Evolutionary conservation across 2,888 invertebrate species (phyloP), one percentile per base, ranked within the genome.

Genomic region (Willowsia nigromaculata): DNA sequence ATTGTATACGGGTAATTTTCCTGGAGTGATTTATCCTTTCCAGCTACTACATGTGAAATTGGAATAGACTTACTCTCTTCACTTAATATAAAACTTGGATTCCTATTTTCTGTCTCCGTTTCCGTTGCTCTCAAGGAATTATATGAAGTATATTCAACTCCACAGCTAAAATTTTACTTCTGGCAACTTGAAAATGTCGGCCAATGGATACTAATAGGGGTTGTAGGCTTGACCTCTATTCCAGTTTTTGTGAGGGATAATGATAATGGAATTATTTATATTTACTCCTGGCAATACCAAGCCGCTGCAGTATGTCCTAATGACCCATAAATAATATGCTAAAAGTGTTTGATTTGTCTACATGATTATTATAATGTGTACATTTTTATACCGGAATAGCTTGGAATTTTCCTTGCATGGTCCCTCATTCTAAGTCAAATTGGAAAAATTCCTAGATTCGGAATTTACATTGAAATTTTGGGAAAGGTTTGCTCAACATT

Each of bases 391-490:
- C 1, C 1, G 13, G 2, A 25, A 53, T 27, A 91, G 91, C 81
- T 91, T 47, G 91, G 91, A 15, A 89, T 91, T 2, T 89, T 91
- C 22, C 27, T 91, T 4, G 85, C 91, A 0, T 91, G 91, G 91
- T 59, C 88, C 1, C 62, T 91, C 22, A 91, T 91, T 47, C 68
- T 91, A 7, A 80, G 85, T 59, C 90, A 91, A 71, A 90, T 91
- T 18, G 90, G 88, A 33, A 91, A 91, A 30, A 22, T 89, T 5
- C 91, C 91, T 3, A 65, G 59, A 56, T 82, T 91, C 37, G 90
- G 90, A 15, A 74, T 91, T 43, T 91, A 91, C 33, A 89, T 91
- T 22, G 90, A 90, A 85, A 90, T 91, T 7, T 78, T 91, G 0
- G 81, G 15, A 0, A 90, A 91, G 78, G 91, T 91, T 53, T 22